A percentile compares a stretch with the other conserved stretches of the same genome.
Conservation (phyloP, 2,797 vertebrate species). For the Apodemus agrarius region DNA sequence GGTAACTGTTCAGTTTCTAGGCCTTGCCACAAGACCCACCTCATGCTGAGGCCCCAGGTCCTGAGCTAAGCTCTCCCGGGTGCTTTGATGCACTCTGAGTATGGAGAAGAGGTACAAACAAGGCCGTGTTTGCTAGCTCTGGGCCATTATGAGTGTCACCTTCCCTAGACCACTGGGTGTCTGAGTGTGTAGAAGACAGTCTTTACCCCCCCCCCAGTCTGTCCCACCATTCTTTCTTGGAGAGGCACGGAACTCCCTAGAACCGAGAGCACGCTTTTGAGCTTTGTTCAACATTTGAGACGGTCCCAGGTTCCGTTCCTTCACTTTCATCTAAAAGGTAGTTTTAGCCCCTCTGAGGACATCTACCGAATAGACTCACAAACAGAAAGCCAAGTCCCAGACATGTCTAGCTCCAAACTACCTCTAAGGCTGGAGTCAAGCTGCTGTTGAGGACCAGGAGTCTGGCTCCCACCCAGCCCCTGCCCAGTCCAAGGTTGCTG, state of each 20-base stretch:
- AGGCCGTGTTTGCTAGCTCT: neutral
- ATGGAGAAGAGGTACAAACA: neutral
- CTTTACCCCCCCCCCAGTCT: neutral
- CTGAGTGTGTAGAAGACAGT: neutral
- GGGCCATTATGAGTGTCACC: fast-evolving
- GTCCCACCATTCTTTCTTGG: neutral
- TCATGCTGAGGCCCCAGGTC: neutral
- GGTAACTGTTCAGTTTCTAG: neutral
- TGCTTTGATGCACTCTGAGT: neutral
- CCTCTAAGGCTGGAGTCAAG: neutral
- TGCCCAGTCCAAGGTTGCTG: neutral
- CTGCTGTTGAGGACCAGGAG: fast-evolving
- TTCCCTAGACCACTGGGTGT: fast-evolving
- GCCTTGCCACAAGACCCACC: neutral
- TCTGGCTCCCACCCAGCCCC: neutral
- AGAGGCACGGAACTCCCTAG: neutral
- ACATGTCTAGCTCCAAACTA: neutral
- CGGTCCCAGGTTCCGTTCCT: too few relatives aligned
- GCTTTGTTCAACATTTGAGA: neutral
- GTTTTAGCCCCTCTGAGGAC: neutral
- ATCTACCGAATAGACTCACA: neutral
- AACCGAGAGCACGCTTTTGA: neutral
- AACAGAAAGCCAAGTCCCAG: neutral
- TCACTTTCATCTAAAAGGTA: neutral
- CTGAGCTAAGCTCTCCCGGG: fast-evolving